Evolutionary conservation across 2,888 invertebrate species (phyloP).

Genomic region (Sinotaia quadrata): DNA sequence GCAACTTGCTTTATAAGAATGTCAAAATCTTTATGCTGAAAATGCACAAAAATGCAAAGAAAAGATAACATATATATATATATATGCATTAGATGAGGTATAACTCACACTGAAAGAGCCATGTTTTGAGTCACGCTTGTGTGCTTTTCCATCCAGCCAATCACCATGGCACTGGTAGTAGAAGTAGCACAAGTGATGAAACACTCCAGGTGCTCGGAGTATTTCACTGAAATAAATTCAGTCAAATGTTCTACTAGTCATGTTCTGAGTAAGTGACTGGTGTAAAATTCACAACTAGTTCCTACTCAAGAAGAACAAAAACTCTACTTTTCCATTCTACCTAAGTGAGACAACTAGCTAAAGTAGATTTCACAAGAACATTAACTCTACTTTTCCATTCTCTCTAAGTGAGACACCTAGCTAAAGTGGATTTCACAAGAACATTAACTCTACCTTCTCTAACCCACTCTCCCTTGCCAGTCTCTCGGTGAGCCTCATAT

Average conservation of each 20-base stretch:
- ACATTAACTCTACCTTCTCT: constrained; percentile 70
- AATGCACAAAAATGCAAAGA: not conserved
- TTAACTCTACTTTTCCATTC: no score
- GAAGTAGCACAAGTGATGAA: constrained; percentile 71
- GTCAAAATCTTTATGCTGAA: not conserved
- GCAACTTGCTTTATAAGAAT: not conserved
- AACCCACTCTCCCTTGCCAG: constrained; percentile 66
- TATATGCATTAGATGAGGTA: not conserved
- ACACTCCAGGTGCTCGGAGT: constrained; percentile 69
- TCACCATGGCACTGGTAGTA: constrained; percentile 66
- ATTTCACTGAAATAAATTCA: constrained; percentile 67
- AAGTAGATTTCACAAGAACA: no score
- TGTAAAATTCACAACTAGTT: no score
- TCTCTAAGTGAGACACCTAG: no score
- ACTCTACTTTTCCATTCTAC: no score
- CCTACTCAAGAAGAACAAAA: no score
- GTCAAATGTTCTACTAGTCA: no score
- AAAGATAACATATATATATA: not conserved
- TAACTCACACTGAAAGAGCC: constrained; percentile 35
- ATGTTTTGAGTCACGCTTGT: constrained; percentile 48
- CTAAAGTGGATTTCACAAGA: no score
- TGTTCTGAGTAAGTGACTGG: no score
- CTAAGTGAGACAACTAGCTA: no score
- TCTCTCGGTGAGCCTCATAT: constrained; percentile 62
- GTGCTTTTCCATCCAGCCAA: constrained; percentile 72